phyloP scores from a whole-genome alignment of 2,888 invertebrate species.

The Caenorhabditis angaria region DNA sequence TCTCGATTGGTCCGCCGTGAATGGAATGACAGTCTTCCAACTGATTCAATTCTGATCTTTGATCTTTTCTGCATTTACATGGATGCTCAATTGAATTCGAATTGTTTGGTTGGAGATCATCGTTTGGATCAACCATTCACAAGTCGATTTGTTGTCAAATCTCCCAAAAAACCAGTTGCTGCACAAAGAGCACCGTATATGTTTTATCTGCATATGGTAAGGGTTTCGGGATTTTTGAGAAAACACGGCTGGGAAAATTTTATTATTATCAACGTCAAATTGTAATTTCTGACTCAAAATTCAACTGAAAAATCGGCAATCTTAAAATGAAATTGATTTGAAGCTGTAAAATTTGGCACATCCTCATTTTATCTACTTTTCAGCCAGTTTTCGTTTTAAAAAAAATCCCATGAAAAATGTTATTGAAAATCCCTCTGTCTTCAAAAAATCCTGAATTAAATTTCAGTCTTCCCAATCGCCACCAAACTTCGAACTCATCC shows the following conservation, averaged over 20 bases:
- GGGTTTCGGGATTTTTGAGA: no score
- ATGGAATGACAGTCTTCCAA: conserved; percentile 53
- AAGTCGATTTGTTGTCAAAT: conserved; percentile 40
- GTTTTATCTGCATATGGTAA: conserved; percentile 49
- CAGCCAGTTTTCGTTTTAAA: no score
- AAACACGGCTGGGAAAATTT: no score
- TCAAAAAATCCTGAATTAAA: not conserved
- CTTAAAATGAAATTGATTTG: no score
- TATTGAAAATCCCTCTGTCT: not conserved
- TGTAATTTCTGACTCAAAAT: no score
- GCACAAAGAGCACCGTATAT: conserved; percentile 35
- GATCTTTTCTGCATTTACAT: conserved; percentile 51
- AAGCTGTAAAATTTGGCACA: no score
- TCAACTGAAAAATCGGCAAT: no score
- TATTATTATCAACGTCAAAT: no score
- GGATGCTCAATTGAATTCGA: conserved; percentile 53
- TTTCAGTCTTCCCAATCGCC: conserved; percentile 34
- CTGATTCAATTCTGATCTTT: conserved; percentile 53
- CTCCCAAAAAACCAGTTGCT: conserved; percentile 36
- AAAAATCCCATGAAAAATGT: no score
- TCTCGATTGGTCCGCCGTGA: conserved; percentile 34
- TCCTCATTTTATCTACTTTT: no score
- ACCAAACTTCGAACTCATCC: conserved; percentile 47
- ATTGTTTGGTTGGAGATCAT: conserved; percentile 47
- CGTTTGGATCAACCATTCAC: conserved; percentile 52